Conservation (phyloP, 2,888 invertebrate genomes). For the Alloplasta piceator region DNA sequence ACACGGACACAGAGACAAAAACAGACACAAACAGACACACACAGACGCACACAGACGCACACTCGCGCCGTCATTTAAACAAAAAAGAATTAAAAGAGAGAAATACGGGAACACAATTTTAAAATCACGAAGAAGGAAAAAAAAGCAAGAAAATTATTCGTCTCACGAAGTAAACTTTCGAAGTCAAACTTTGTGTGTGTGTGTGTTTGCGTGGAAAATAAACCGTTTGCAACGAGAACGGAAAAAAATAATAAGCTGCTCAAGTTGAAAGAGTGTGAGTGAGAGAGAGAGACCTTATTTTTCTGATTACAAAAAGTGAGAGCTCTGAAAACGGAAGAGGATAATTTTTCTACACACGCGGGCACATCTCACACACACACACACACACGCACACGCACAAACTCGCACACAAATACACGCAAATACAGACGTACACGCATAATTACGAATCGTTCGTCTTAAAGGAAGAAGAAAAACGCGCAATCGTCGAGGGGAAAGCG, state of each 20-base stretch:
- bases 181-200: not conserved
- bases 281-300: conserved; percentile 26
- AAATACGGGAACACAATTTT: not conserved
- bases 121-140: not conserved
- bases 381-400: conserved; percentile 62
- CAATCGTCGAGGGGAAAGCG: conserved; percentile 9
- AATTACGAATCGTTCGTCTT: conserved; percentile 39
- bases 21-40: conserved; percentile 29
- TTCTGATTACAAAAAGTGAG: conserved; percentile 17
- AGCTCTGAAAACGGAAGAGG: conserved; percentile 32
- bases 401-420: conserved; percentile 41
- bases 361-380: conserved; percentile 32
- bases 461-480: conserved; percentile 3
- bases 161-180: too few relatives aligned
- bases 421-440: conserved; percentile 5
- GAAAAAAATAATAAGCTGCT: conserved; percentile 2
- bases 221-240: not conserved
- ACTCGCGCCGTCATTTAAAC: conserved; percentile 14
- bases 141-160: too few relatives aligned
- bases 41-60: conserved; percentile 48
- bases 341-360: conserved; percentile 65
- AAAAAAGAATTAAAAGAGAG: not conserved
- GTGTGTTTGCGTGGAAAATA: conserved; percentile 32
- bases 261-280: conserved; percentile 35
- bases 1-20: too few relatives aligned